Evolutionary conservation across 2,797 vertebrate species (phyloP).

Genomic region (Acrossocheilus fasciatus): DNA sequence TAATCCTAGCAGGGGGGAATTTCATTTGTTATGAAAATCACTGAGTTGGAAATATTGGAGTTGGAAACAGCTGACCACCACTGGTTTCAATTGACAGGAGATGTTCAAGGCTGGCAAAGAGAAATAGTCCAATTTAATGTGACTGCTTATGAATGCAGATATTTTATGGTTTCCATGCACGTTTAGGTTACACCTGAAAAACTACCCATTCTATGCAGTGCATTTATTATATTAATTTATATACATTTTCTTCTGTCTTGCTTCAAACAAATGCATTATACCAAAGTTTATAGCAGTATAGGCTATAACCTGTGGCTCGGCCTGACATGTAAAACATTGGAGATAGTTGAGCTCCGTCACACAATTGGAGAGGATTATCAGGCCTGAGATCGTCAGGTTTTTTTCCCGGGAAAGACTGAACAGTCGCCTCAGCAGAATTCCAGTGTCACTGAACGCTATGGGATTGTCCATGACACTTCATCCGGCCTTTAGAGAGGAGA

Average conservation of each 20-base stretch:
- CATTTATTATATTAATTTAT: neutral
- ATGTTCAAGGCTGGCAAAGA: conserved; percentile 11
- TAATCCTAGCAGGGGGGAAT: conserved; percentile 13
- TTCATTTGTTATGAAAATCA: conserved; percentile 47
- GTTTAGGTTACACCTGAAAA: neutral
- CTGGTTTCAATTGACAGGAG: conserved; percentile 28
- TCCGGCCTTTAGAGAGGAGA: conserved; percentile 14
- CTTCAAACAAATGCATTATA: neutral
- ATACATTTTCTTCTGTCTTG: neutral
- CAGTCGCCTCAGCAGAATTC: conserved; percentile 72
- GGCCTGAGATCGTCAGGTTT: conserved; percentile 59
- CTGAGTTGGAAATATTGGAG: conserved; percentile 24
- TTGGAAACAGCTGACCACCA: conserved; percentile 32
- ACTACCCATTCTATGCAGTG: neutral
- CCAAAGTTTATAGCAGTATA: neutral
- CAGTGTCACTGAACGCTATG: conserved; percentile 55
- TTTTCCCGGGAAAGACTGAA: conserved; percentile 60
- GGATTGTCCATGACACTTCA: conserved; percentile 26
- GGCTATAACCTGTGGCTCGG: neutral
- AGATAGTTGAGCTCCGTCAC: conserved; percentile 47
- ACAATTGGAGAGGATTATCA: conserved; percentile 62
- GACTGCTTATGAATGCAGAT: conserved; percentile 26
- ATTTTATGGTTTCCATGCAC: neutral
- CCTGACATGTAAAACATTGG: neutral
- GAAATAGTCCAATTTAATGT: neutral